Percentiles rank a stretch among this genome's conserved stretches.
phyloP scores from a whole-genome alignment of 1,140 invertebrate species.

The Drosophila parvula region DNA sequence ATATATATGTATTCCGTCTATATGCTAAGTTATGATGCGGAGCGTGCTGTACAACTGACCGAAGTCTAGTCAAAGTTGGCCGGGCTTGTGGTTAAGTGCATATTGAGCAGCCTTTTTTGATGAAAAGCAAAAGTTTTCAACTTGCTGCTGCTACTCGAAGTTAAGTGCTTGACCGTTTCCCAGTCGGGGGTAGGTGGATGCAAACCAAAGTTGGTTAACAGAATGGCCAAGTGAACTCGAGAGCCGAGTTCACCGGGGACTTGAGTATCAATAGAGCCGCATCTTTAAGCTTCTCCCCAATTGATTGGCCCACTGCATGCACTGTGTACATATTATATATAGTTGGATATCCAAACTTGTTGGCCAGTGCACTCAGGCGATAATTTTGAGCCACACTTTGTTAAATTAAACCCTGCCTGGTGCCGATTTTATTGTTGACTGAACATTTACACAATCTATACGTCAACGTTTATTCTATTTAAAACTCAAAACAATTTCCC shows the following conservation, averaged over 20 bases:
- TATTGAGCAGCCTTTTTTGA: constrained; percentile 58
- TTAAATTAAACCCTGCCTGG: constrained; percentile 39
- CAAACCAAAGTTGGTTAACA: constrained; percentile 38
- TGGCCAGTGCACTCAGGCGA: constrained; percentile 62
- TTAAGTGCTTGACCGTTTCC: constrained; percentile 56
- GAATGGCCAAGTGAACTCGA: constrained; percentile 45
- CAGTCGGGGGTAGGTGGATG: constrained; percentile 3
- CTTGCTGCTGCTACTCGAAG: constrained; percentile 38
- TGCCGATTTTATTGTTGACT: constrained; percentile 68
- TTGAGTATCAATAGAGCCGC: constrained; percentile 39
- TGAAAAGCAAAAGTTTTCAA: constrained; percentile 73
- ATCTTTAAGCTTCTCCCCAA: constrained; percentile 32
- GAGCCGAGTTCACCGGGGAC: constrained; percentile 23
- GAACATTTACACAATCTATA: constrained; percentile 78
- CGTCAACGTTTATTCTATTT: constrained; percentile 80
- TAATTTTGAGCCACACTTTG: constrained; percentile 65
- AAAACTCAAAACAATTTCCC: constrained; percentile 77
- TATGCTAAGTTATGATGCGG: constrained; percentile 41
- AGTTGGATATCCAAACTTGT: constrained; percentile 43
- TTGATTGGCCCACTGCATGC: constrained; percentile 16
- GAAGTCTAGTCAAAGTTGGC: constrained; percentile 41
- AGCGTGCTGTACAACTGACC: constrained; percentile 59
- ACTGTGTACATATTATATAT: no score
- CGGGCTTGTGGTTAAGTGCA: constrained; percentile 66
- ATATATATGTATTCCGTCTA: constrained; percentile 38